Evolutionary conservation across 2,113 vertebrate species (phyloP).

Genomic region (Riparia riparia): DNA sequence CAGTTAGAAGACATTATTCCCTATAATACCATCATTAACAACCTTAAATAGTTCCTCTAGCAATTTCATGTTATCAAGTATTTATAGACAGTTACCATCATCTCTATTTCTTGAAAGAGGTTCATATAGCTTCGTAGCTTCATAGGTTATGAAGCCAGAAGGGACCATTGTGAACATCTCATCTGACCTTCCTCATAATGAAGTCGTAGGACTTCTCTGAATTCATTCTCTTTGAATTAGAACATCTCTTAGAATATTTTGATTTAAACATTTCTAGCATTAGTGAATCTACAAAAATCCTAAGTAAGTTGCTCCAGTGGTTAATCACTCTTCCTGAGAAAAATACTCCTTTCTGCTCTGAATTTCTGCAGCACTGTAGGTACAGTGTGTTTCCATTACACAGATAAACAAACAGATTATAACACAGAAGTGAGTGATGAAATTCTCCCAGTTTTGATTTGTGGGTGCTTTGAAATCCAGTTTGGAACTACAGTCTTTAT

Average conservation of each 20-base stretch:
- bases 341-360: not conserved
- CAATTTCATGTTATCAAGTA: slow-evolving; percentile 65
- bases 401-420: not conserved
- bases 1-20: slow-evolving; percentile 54
- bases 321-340: not conserved
- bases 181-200: not conserved
- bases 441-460: not conserved
- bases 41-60: slow-evolving; percentile 60
- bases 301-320: not conserved
- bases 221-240: not conserved
- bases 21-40: slow-evolving; percentile 50
- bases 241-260: not conserved
- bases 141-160: slow-evolving; percentile 31
- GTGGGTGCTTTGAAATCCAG: not conserved
- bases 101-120: slow-evolving; percentile 49
- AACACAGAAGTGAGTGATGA: not conserved
- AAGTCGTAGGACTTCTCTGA: not conserved
- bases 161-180: not conserved
- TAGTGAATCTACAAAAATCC: not conserved
- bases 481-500: not conserved
- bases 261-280: not conserved
- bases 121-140: slow-evolving; percentile 14
- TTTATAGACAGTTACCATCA: slow-evolving; percentile 59
- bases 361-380: not conserved
- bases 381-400: not conserved